Percentiles rank a stretch among this genome's conserved stretches.
These are phyloP conservation scores for Apamea epomidion DNA, from an alignment of 2,888 invertebrate genomes.

Conservation along the genomic window DNA sequence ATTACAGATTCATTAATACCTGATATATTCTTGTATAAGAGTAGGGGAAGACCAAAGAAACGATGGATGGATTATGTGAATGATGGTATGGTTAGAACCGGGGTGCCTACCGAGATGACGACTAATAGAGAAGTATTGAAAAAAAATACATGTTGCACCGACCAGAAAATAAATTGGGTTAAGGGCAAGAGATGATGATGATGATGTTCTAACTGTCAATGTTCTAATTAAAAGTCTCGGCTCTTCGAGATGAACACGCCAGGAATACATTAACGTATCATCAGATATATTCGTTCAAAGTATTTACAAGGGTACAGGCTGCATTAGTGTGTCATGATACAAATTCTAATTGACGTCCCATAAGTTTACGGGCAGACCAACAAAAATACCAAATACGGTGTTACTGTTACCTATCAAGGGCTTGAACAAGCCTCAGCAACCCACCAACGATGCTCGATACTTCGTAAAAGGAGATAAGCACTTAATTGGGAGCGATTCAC, in stretches of 20 bases:
- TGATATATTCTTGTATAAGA: background rate
- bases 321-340: constrained; percentile 50
- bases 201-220: constrained; percentile 16
- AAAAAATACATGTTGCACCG: background rate
- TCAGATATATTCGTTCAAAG: constrained; percentile 31
- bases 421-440: constrained; percentile 58
- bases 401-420: constrained; percentile 66
- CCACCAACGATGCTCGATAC: constrained; percentile 56
- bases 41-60: background rate
- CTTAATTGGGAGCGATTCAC: constrained; percentile 68
- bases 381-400: constrained; percentile 68
- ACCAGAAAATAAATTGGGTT: background rate
- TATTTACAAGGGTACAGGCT: constrained; percentile 38
- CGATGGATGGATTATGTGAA: background rate
- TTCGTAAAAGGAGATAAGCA: constrained; percentile 66
- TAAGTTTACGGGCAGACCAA: constrained; percentile 59
- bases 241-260: constrained; percentile 14
- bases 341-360: constrained; percentile 51
- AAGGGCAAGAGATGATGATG: background rate
- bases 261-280: constrained; percentile 31
- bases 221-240: constrained; percentile 14
- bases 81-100: background rate
- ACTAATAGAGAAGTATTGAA: background rate
- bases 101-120: background rate
- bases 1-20: constrained; percentile 13